These are phyloP conservation scores for Epinotia bilunana DNA, from an alignment of 2,888 invertebrate species.

Conservation along the genomic window DNA sequence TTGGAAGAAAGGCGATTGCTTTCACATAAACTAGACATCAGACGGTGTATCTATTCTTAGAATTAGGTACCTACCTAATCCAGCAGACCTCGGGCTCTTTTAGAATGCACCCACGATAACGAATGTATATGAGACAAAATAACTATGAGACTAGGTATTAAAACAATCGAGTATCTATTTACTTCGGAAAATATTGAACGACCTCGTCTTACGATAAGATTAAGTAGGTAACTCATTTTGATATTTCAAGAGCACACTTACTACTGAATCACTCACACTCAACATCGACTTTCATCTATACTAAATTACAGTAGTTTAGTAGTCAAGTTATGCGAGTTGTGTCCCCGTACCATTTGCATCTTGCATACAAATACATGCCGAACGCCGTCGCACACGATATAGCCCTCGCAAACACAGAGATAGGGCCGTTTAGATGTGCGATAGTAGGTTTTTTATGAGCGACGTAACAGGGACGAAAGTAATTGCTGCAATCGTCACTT, in stretches of 20 bases:
- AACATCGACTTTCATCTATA: conserved; percentile 26
- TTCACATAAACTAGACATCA: too few relatives aligned
- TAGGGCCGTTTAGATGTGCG: conserved; percentile 15
- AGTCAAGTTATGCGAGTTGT: conserved; percentile 22
- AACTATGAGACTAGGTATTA: too few relatives aligned
- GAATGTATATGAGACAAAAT: too few relatives aligned
- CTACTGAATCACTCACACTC: conserved; percentile 4
- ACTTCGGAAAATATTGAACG: too few relatives aligned
- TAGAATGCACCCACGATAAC: too few relatives aligned
- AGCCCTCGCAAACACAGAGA: conserved; percentile 10
- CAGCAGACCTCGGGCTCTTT: too few relatives aligned
- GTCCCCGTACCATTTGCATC: conserved; percentile 1
- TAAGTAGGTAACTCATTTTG: neutral
- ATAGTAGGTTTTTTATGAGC: conserved; percentile 11
- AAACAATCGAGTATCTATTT: too few relatives aligned
- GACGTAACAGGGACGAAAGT: conserved; percentile 13
- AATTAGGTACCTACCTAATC: too few relatives aligned
- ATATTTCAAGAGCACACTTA: neutral
- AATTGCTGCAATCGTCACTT: neutral
- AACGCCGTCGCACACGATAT: conserved; percentile 24
- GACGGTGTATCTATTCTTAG: too few relatives aligned
- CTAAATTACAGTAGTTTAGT: conserved; percentile 22
- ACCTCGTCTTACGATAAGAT: neutral
- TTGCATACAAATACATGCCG: conserved; percentile 26
- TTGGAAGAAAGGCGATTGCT: too few relatives aligned